phyloP scores from a whole-genome alignment of 2,888 invertebrate species.

The Apamea crenata region DNA sequence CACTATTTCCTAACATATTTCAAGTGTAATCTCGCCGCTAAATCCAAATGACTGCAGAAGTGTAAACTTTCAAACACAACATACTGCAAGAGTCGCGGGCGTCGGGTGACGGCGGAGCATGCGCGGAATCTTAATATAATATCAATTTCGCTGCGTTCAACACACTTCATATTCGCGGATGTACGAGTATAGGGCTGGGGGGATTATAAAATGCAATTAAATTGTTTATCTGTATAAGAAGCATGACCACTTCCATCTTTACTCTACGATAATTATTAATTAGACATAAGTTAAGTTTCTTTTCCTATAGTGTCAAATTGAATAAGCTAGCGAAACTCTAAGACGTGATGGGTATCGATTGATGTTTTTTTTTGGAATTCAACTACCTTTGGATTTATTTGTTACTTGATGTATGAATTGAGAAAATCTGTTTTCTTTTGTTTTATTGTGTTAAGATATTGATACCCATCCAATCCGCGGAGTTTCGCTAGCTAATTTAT shows the following conservation, averaged over 20 bases:
- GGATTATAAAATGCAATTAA: neutral
- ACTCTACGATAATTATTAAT: neutral
- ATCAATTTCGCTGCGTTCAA: constrained; percentile 66
- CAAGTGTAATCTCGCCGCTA: constrained; percentile 2
- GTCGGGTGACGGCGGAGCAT: constrained; percentile 71
- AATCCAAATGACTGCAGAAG: constrained; percentile 27
- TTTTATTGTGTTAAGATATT: too few relatives aligned
- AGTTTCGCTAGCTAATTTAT: too few relatives aligned
- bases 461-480: too few relatives aligned
- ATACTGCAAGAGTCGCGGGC: constrained; percentile 50
- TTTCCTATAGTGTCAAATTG: neutral
- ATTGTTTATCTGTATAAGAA: neutral
- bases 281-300: neutral
- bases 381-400: too few relatives aligned
- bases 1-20: neutral
- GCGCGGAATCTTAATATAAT: constrained; percentile 76
- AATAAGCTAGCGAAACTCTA: too few relatives aligned
- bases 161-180: constrained; percentile 69
- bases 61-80: constrained; percentile 16
- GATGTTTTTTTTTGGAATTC: too few relatives aligned
- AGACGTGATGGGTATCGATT: too few relatives aligned
- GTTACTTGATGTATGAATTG: too few relatives aligned
- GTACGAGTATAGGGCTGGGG: constrained; percentile 60
- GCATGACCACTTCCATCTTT: neutral
- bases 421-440: too few relatives aligned